Conservation (phyloP, 2,888 invertebrate genomes). For the Platerodrilus igneus region DNA sequence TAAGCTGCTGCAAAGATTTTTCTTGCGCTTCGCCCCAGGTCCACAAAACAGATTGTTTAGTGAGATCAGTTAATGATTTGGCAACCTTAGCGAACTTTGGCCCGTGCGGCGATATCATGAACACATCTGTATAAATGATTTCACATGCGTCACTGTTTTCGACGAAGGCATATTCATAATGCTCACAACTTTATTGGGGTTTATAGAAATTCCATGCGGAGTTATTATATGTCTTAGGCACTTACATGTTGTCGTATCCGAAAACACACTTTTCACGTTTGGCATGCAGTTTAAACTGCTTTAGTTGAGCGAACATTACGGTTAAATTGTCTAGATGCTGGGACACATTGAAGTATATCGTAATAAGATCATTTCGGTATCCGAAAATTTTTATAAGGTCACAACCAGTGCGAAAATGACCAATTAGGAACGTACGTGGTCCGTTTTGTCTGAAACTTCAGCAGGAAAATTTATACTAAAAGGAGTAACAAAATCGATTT, state of each 20-base stretch:
- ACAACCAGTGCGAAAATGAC: too few species aligned
- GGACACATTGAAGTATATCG: too few species aligned
- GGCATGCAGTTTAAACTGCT: conserved; percentile 19
- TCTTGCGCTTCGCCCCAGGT: conserved; percentile 2
- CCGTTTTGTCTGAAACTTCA: too few species aligned
- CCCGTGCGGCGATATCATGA: conserved; percentile 24
- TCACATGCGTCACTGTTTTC: conserved; percentile 13
- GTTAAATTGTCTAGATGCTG: too few species aligned
- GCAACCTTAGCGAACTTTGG: conserved; percentile 19
- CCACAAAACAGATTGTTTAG: conserved; percentile 8
- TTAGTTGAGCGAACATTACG: too few species aligned
- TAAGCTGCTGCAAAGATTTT: not conserved
- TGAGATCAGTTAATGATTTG: conserved; percentile 8
- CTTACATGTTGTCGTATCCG: conserved; percentile 13
- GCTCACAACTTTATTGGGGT: conserved; percentile 15
- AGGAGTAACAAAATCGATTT: too few species aligned
- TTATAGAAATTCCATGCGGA: conserved; percentile 12
- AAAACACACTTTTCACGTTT: conserved; percentile 30
- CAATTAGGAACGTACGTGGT: too few species aligned
- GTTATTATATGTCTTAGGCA: conserved; percentile 26
- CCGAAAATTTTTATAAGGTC: too few species aligned
- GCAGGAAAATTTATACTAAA: too few species aligned
- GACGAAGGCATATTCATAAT: conserved; percentile 17
- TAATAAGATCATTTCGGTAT: too few species aligned
- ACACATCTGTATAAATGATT: conserved; percentile 19